Conservation (phyloP, 2,113 vertebrate species). For the Sitta europaea region DNA sequence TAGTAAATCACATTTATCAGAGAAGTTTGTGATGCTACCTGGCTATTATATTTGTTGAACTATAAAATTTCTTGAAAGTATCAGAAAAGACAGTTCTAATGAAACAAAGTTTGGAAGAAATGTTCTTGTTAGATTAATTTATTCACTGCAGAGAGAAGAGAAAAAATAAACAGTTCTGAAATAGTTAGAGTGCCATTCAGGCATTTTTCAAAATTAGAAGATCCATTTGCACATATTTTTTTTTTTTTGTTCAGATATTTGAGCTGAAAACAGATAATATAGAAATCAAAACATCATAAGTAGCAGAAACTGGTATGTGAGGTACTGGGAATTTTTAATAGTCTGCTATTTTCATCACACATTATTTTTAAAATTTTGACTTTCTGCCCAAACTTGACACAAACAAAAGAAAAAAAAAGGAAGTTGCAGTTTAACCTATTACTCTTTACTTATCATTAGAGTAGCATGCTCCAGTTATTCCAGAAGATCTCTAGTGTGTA, state of each 20-base stretch:
- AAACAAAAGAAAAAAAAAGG: background rate
- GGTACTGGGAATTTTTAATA: background rate
- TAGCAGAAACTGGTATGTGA: background rate
- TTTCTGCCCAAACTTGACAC: background rate
- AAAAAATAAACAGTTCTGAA: background rate
- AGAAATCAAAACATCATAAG: background rate
- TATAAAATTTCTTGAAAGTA: background rate
- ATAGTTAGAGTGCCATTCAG: background rate
- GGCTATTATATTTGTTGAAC: background rate
- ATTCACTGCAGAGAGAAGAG: background rate
- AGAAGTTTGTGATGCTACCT: background rate
- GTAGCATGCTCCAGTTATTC: background rate
- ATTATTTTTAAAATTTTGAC: background rate
- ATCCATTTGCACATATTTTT: rapidly evolving
- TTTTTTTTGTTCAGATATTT: background rate
- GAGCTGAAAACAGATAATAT: background rate
- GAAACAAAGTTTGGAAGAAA: background rate
- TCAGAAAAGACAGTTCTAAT: background rate
- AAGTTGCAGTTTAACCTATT: background rate
- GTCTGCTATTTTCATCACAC: rapidly evolving
- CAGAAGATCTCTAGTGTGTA: background rate
- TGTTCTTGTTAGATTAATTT: background rate
- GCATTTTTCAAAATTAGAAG: background rate
- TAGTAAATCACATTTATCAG: background rate
- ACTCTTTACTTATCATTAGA: background rate